Evolutionary conservation across 2,797 vertebrate genomes (phyloP).

Genomic region (Phataginus tricuspis): DNA sequence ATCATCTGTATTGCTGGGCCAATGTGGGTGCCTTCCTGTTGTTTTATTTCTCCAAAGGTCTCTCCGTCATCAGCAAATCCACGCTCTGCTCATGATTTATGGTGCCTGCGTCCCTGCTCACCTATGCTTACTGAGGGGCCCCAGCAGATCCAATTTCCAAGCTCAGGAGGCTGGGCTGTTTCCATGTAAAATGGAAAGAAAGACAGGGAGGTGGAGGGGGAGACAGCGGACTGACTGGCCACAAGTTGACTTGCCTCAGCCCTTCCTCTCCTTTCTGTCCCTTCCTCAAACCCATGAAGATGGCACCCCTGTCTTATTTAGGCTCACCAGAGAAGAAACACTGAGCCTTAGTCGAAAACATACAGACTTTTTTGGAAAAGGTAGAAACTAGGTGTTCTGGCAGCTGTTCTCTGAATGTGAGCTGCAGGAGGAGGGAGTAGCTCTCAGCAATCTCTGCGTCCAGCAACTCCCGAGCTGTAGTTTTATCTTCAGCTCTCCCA

Average conservation of each 20-base stretch:
- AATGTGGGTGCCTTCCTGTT: slow-evolving; percentile 66
- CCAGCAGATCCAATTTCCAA: neutral
- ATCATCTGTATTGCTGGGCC: slow-evolving; percentile 76
- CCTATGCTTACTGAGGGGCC: slow-evolving; percentile 69
- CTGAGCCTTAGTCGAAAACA: neutral
- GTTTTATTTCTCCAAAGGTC: slow-evolving; percentile 71
- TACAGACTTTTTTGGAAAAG: neutral
- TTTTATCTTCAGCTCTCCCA: neutral
- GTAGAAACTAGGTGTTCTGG: neutral
- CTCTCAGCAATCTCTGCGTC: neutral
- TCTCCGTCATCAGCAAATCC: slow-evolving; percentile 79
- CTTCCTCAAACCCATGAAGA: neutral
- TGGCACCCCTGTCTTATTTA: neutral
- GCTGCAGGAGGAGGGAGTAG: neutral
- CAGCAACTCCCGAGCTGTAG: neutral
- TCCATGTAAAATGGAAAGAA: neutral
- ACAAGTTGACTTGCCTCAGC: neutral
- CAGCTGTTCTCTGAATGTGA: neutral
- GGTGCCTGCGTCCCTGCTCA: slow-evolving; percentile 58
- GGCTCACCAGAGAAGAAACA: neutral
- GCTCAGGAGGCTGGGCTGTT: neutral
- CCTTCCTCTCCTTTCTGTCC: neutral
- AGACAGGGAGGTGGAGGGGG: accelerated
- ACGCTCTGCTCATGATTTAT: slow-evolving; percentile 71
- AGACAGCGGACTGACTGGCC: accelerated